Evolutionary conservation across 92 coral and sea anemone genomes (phyloP).

Genomic region (Plumapathes pennacea): DNA sequence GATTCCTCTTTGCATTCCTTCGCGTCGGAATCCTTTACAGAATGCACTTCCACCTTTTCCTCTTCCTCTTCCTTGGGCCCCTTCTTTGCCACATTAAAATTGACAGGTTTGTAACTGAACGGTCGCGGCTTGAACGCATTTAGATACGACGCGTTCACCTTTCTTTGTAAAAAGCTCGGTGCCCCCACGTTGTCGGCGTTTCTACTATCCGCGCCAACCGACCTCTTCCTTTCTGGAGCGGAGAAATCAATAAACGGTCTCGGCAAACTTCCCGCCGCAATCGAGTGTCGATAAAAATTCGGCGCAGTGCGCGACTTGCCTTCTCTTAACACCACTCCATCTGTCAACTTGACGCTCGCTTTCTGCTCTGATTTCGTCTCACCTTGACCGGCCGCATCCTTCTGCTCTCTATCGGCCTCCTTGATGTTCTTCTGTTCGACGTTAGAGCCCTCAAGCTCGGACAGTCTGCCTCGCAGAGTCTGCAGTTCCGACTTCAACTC

Average conservation of each 20-base stretch:
- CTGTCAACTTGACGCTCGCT: conserved; percentile 2
- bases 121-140: conserved; percentile 21
- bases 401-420: not conserved
- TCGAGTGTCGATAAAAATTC: conserved; percentile 53
- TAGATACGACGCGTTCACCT: not conserved
- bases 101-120: conserved; percentile 32
- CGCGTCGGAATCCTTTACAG: too few species aligned
- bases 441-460: conserved; percentile 51
- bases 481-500: conserved; percentile 33
- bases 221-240: conserved; percentile 7
- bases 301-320: conserved; percentile 32
- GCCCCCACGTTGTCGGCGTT: conserved; percentile 16
- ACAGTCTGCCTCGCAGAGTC: conserved; percentile 33
- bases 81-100: too few species aligned
- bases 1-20: too few species aligned
- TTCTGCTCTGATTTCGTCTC: too few species aligned
- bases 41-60: too few species aligned
- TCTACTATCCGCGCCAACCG: conserved; percentile 16
- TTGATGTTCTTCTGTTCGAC: conserved; percentile 4
- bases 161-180: conserved; percentile 12
- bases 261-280: conserved; percentile 43
- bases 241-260: conserved; percentile 29
- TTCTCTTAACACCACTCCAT: conserved; percentile 4
- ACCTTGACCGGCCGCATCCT: conserved; percentile 4
- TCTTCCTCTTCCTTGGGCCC: too few species aligned